Evolutionary conservation across 2,113 vertebrate genomes (phyloP).

Genomic region (Maccullochella peelii): DNA sequence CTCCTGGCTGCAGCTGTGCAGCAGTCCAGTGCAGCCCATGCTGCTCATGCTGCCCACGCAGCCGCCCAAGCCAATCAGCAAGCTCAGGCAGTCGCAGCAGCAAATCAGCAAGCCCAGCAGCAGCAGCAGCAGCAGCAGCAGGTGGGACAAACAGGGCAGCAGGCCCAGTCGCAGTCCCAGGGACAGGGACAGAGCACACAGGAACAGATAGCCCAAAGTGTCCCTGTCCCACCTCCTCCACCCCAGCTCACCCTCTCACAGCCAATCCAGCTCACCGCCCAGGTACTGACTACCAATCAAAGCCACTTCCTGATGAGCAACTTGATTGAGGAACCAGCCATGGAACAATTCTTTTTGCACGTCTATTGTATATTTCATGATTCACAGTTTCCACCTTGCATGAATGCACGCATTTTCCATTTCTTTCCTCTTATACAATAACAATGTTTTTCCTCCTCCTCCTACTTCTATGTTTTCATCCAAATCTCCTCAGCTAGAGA

Average conservation of each 20-base stretch:
- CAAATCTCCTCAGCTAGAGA: not conserved
- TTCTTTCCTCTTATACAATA: not conserved
- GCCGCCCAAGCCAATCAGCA: constrained; percentile 84
- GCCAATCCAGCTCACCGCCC: constrained; percentile 95
- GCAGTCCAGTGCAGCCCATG: constrained; percentile 83
- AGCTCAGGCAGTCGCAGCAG: constrained; percentile 83
- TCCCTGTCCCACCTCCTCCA: constrained; percentile 87
- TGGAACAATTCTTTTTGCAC: constrained; percentile 18
- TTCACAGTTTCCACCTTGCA: constrained; percentile 51
- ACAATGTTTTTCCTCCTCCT: constrained; percentile 15
- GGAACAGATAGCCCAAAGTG: constrained; percentile 81
- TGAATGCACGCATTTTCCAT: constrained; percentile 29
- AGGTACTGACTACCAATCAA: constrained; percentile 85
- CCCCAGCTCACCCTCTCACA: constrained; percentile 92
- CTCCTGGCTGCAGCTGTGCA: constrained; percentile 91
- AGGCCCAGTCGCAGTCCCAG: constrained; percentile 79
- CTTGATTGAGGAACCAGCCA: constrained; percentile 41
- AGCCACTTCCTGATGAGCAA: constrained; percentile 35
- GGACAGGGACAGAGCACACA: constrained; percentile 84
- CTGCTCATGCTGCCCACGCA: constrained; percentile 80
- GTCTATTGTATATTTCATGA: constrained; percentile 12
- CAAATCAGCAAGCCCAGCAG: constrained; percentile 84
- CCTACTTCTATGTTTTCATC: not conserved
- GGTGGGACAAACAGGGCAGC: constrained; percentile 75
- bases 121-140: constrained; percentile 82